These are phyloP conservation scores for Clarias pachynema DNA, from an alignment of 2,797 vertebrate genomes.

Conservation along the genomic window DNA sequence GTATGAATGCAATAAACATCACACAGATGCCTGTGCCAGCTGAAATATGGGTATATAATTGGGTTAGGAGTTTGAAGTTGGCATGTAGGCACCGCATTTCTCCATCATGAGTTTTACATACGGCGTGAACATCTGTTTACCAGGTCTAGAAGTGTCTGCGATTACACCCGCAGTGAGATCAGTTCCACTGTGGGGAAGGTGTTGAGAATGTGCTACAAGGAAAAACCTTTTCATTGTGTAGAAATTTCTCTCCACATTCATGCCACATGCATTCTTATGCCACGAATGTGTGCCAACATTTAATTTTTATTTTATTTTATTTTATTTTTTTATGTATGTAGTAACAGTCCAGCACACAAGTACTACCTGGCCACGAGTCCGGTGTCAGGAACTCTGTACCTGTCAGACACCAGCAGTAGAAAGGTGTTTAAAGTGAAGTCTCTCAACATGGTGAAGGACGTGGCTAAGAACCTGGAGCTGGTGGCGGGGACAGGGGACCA, in stretches of 20 bases:
- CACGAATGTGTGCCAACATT: background rate
- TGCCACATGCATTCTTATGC: background rate
- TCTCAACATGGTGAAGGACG: slow-evolving; percentile 85
- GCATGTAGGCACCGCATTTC: background rate
- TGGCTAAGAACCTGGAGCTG: slow-evolving; percentile 93
- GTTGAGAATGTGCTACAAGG: background rate
- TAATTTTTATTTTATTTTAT: background rate
- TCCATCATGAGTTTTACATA: slow-evolving; percentile 1
- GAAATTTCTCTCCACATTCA: background rate
- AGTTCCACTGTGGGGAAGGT: background rate
- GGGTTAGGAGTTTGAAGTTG: background rate
- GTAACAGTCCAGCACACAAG: slow-evolving; percentile 95
- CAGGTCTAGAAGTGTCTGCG: background rate
- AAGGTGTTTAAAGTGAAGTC: slow-evolving; percentile 95
- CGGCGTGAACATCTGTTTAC: slow-evolving; percentile 5
- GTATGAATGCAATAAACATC: slow-evolving; percentile 31
- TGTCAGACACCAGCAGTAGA: slow-evolving; percentile 95
- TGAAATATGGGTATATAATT: background rate
- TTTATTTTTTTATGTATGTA: slow-evolving; percentile 60
- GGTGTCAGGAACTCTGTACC: slow-evolving; percentile 86
- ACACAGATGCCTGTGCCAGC: slow-evolving; percentile 2
- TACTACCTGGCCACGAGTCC: slow-evolving; percentile 96
- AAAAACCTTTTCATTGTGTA: background rate
- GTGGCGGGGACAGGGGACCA: slow-evolving; percentile 96
- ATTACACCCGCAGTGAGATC: background rate